Evolutionary conservation across 2,888 invertebrate genomes (phyloP), one percentile per base, ranked within the genome.

Genomic region (Ophion ellenae): DNA sequence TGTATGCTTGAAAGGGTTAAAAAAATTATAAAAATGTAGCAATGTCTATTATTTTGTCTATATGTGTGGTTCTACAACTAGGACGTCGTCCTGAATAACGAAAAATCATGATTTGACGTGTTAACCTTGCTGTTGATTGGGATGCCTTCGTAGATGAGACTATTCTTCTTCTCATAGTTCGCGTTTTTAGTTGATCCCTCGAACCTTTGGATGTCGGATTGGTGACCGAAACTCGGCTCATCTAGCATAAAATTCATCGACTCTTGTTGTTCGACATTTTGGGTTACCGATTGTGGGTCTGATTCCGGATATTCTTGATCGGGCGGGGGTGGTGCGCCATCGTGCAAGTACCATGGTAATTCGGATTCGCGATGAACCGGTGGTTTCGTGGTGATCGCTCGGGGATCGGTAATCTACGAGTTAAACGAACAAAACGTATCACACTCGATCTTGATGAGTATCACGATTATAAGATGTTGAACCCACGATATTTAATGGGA

Each of bases 141-240:
- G 11, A 92, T 73, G 4, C 91, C 92, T 73, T 93, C 93, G 81
- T 92, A 92, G 53, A 47, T 2, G 47, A 87, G 79, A 76, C 70
- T 88, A 69, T 81, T 81, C n/a, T 84, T 84, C 20, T 78, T 80
- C 47, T 73, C 84, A 11, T 63, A 59, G n/a, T 71, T 69, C 11
- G 78, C 28, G 78, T 64, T 82, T 82, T 73, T 47, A 11, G 61
- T 32, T 20, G 70, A 47, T 32, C 20, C 70, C 9, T 28, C 6
- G n/a, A 45, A 47, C 5, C 59, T 17, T 69, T 45, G 17, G 17
- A n/a, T 45, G 28, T n/a, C 24, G 4, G 24, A 2, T 57, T 24
- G 9, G 11, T 77, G 63, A 32, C 47, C 74, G 17, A 78, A 74
- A 32, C 0, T 40, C 20, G 67, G 28, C 11, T 47, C 47, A 47